Evolutionary conservation across 1,140 invertebrate species (phyloP).

Genomic region (Diabrotica undecimpunctata): DNA sequence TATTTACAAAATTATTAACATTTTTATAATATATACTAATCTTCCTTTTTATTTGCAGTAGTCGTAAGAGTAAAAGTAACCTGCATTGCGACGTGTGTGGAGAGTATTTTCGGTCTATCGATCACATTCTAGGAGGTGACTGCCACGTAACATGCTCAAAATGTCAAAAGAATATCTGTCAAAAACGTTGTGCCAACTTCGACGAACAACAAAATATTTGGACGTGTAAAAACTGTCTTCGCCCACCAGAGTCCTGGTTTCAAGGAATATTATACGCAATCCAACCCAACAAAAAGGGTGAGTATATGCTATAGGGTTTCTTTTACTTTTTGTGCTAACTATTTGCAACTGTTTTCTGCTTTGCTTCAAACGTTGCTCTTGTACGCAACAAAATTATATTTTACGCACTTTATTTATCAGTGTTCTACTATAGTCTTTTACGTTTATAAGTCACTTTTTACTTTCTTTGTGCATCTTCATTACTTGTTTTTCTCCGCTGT

Average conservation of each 20-base stretch:
- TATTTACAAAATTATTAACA: no score
- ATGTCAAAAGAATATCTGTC: conserved; percentile 40
- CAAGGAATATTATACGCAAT: conserved; percentile 34
- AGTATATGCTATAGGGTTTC: neutral
- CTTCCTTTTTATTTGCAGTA: conserved; percentile 32
- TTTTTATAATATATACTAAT: no score
- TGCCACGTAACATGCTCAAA: conserved; percentile 38
- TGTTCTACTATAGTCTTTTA: no score
- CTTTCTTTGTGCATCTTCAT: neutral
- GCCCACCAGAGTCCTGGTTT: conserved; percentile 37
- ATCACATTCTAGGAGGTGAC: conserved; percentile 34
- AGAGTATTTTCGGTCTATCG: conserved; percentile 35
- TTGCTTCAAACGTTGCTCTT: neutral
- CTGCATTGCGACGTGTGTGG: conserved; percentile 40
- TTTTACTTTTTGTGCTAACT: neutral
- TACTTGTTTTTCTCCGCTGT: no score
- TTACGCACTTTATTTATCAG: no score
- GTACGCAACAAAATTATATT: neutral
- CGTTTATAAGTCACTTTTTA: neutral
- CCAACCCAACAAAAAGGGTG: conserved; percentile 27
- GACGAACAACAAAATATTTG: conserved; percentile 27
- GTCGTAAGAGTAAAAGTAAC: conserved; percentile 36
- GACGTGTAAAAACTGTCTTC: conserved; percentile 39
- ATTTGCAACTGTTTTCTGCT: neutral
- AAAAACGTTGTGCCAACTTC: conserved; percentile 35